Evolutionary conservation across 37 sponge, comb jelly and placozoan species (phyloP), one percentile per base, ranked within the genome.

Genomic region (Tethya wilhelma): DNA sequence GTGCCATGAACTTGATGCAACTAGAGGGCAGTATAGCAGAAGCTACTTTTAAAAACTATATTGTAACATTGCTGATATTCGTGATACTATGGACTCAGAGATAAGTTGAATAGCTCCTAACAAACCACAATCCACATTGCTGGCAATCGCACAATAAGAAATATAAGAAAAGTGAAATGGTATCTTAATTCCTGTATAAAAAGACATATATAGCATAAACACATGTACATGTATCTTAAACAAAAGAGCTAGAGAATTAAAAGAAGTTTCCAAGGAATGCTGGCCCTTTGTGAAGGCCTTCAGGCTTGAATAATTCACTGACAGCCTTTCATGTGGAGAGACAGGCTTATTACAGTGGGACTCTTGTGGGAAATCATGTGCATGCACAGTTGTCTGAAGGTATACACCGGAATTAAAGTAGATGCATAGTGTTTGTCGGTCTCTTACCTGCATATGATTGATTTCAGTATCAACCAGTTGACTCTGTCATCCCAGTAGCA

Each of bases 311-410:
- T 25, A 41, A 67, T 3, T 77, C 77, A 56, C 31, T 84, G 62
- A 26, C 41, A 26, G 1, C 46, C 7, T 76, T 66, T 30, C 28
- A 71, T n/a, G n/a, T n/a, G n/a, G n/a, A n/a, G n/a, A n/a, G n/a
- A n/a, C n/a, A n/a, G n/a, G n/a, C n/a, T n/a, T n/a, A n/a, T n/a
- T n/a, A n/a, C n/a, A n/a, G n/a, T n/a, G n/a, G n/a, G n/a, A n/a
- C n/a, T n/a, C 77, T 84, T 75, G 69, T 74, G 11, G 85, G 85
- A 19, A 84, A 84, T 53, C 85, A 84, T 59, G 72, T 82, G 32
- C 56, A 69, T 84, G 20, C 69, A 84, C 60, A 64, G 69, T 34
- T 31, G 56, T 68, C 70, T 84, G 34, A 33, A 84, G 59, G 77
- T 77, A 57, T 36, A 33, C 1, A 12, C 45, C 28, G 22, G 41